Conservation (phyloP, 1,140 invertebrate genomes). For the Paralvinella palmiformis region DNA sequence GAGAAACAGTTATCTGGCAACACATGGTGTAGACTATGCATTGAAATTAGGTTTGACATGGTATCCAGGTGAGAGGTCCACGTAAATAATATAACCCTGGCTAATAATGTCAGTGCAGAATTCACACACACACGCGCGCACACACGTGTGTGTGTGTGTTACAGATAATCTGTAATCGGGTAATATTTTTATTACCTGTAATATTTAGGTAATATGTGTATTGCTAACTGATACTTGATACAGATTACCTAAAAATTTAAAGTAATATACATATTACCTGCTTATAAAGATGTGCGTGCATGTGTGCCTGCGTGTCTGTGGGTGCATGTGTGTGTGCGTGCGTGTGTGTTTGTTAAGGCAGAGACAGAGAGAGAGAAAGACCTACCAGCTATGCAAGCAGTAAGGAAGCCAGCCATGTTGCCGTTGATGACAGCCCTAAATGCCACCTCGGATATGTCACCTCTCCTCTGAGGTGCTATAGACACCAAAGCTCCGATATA, state of each 20-base stretch:
- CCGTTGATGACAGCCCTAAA: slow-evolving; percentile 55
- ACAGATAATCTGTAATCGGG: slow-evolving; percentile 12
- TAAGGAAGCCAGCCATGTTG: slow-evolving; percentile 79
- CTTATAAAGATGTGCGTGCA: slow-evolving; percentile 3
- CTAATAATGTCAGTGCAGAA: no score
- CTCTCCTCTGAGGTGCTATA: slow-evolving; percentile 70
- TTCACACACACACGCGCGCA: neutral
- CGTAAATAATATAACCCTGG: no score
- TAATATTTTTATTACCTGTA: no score
- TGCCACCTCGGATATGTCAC: slow-evolving; percentile 57
- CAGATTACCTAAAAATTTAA: neutral
- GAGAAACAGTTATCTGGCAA: no score
- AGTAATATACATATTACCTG: neutral
- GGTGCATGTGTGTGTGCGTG: neutral
- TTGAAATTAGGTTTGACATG: no score
- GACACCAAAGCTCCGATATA: slow-evolving; percentile 72
- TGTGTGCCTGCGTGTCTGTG: neutral
- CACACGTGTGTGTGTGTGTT: neutral
- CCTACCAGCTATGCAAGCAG: slow-evolving; percentile 81
- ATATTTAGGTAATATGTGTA: no score
- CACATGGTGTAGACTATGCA: no score
- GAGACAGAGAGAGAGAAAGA: neutral
- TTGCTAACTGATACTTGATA: no score
- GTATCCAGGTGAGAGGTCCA: no score
- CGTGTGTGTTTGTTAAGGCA: neutral